phyloP scores from a whole-genome alignment of 2,888 invertebrate genomes.

The Cephus runcator region DNA sequence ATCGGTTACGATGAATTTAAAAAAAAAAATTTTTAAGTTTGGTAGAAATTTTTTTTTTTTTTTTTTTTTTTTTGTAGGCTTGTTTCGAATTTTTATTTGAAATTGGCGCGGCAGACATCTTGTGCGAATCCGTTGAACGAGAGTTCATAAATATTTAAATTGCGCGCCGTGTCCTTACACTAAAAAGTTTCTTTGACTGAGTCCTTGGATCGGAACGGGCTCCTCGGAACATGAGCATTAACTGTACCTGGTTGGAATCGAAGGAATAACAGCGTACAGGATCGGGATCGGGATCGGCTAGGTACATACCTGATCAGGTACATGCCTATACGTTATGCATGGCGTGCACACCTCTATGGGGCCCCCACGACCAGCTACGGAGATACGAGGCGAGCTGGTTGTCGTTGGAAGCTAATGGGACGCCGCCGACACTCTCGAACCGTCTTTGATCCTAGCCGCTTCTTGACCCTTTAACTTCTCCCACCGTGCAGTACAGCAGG shows the following conservation, averaged over 20 bases:
- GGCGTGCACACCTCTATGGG: not conserved
- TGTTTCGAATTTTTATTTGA: not conserved
- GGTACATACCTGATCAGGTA: not conserved
- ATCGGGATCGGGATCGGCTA: not conserved
- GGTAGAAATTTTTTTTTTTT: too few species aligned
- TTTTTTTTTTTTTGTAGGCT: too few species aligned
- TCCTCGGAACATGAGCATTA: not conserved
- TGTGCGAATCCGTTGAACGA: not conserved
- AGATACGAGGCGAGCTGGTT: conserved; percentile 49
- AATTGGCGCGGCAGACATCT: not conserved
- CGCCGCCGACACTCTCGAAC: conserved; percentile 43
- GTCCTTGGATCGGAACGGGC: not conserved
- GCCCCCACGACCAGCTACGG: conserved; percentile 8
- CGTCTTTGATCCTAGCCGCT: conserved; percentile 59
- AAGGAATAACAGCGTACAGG: not conserved
- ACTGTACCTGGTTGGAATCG: not conserved
- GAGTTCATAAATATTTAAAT: not conserved
- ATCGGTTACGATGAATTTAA: not conserved
- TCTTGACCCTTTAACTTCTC: conserved; percentile 47
- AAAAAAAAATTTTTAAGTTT: too few species aligned
- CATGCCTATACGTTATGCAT: not conserved
- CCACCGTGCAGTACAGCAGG: conserved; percentile 7
- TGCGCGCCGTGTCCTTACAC: not conserved
- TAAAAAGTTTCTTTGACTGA: not conserved
- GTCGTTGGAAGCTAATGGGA: conserved; percentile 60